These are phyloP conservation scores for Cardiocondyla obscurior DNA, from an alignment of 1,140 invertebrate species.

Conservation along the genomic window DNA sequence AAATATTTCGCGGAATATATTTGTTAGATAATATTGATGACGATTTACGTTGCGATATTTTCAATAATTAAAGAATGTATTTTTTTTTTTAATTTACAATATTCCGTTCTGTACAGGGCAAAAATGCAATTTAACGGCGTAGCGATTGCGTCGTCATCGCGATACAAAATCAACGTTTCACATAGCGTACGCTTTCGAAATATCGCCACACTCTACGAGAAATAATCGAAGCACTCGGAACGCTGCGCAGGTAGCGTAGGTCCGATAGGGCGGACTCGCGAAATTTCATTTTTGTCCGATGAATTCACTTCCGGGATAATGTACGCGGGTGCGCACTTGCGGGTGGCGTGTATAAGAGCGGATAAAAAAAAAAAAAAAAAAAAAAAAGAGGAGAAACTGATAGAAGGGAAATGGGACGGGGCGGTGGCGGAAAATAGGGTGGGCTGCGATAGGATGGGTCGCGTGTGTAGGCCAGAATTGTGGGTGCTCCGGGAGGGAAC, in stretches of 20 bases:
- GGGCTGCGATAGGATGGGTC: constrained; percentile 4
- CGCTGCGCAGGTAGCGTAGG: neutral
- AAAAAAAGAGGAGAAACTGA: constrained; percentile 29
- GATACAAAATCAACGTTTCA: constrained; percentile 21
- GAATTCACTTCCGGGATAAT: constrained; percentile 58
- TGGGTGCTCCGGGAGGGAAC: neutral
- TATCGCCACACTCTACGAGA: neutral
- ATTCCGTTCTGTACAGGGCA: neutral
- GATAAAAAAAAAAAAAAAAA: neutral
- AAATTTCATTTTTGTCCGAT: constrained; percentile 56
- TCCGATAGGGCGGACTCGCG: neutral
- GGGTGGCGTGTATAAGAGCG: constrained; percentile 13
- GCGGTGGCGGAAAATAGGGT: constrained; percentile 50
- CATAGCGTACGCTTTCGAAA: neutral
- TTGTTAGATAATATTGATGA: neutral
- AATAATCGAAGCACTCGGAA: constrained; percentile 27
- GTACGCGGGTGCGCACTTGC: constrained; percentile 2
- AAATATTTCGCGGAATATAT: neutral
- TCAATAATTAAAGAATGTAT: neutral
- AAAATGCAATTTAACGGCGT: neutral
- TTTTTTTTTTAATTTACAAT: no score
- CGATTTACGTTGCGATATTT: neutral
- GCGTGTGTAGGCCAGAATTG: constrained; percentile 37
- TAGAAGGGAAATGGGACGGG: constrained; percentile 22
- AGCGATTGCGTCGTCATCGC: neutral